phyloP scores from a whole-genome alignment of 2,888 invertebrate genomes.

The Abscondita cerata region DNA sequence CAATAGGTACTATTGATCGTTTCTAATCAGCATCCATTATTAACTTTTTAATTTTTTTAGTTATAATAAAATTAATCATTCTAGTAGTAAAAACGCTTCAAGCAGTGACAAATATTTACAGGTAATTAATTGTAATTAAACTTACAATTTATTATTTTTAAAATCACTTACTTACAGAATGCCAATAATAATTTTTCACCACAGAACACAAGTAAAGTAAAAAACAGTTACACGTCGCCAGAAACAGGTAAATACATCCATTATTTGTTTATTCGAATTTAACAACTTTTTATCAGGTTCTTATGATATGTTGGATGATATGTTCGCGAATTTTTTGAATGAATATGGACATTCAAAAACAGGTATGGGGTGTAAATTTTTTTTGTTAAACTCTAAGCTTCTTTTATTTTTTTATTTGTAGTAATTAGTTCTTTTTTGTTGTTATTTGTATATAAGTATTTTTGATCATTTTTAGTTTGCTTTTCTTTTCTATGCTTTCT shows the following conservation, averaged over 20 bases:
- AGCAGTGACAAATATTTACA: slow-evolving; percentile 44
- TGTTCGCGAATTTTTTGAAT: slow-evolving; percentile 51
- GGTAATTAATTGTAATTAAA: slow-evolving; percentile 35
- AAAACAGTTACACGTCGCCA: slow-evolving; percentile 40
- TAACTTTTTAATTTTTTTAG: slow-evolving; percentile 39
- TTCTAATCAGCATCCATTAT: no score
- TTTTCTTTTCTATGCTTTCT: no score
- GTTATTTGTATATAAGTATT: no score
- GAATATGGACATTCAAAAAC: slow-evolving; percentile 49
- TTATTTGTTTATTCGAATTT: slow-evolving; percentile 17
- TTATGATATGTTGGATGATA: slow-evolving; percentile 51
- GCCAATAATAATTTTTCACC: slow-evolving; percentile 47
- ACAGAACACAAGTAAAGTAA: slow-evolving; percentile 45
- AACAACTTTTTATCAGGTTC: slow-evolving; percentile 41
- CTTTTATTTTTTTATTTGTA: neutral
- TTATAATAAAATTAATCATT: slow-evolving; percentile 42
- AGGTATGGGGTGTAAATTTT: slow-evolving; percentile 49
- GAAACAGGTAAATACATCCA: slow-evolving; percentile 42
- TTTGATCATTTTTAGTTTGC: no score
- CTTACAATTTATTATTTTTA: no score
- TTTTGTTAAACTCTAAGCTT: slow-evolving; percentile 15
- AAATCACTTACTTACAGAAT: slow-evolving; percentile 34
- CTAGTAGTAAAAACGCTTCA: slow-evolving; percentile 33
- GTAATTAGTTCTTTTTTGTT: no score
- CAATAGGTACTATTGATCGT: slow-evolving; percentile 53